Evolutionary conservation across 2,888 invertebrate species (phyloP).

Genomic region (Leptopilina myrica): DNA sequence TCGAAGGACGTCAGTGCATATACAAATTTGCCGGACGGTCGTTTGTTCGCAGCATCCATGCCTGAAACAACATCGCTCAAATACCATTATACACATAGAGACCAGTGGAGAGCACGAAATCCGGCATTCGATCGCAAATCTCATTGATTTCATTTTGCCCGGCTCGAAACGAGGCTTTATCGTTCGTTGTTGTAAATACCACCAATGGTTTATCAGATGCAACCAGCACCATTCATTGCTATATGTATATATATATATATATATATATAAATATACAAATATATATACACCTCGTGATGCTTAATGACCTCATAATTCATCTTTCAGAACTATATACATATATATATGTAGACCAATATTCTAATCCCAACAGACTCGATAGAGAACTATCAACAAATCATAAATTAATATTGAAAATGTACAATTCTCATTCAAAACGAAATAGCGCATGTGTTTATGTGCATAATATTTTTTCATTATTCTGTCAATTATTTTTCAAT

Average conservation of each 20-base stretch:
- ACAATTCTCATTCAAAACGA: not conserved
- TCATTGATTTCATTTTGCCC: slow-evolving; percentile 59
- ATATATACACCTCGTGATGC: not conserved
- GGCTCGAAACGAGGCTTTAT: slow-evolving; percentile 50
- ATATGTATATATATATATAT: slow-evolving; percentile 1
- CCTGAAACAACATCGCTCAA: slow-evolving; percentile 58
- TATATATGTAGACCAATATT: not conserved
- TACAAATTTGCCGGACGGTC: slow-evolving; percentile 48
- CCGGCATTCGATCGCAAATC: slow-evolving; percentile 57
- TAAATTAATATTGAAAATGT: not conserved
- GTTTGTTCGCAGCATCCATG: slow-evolving; percentile 50
- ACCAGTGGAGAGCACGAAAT: slow-evolving; percentile 53
- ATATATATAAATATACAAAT: no score
- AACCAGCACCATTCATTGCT: slow-evolving; percentile 40
- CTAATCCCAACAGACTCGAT: slow-evolving; percentile 16
- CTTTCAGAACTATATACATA: slow-evolving; percentile 7
- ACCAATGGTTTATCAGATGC: slow-evolving; percentile 56
- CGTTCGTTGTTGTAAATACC: slow-evolving; percentile 50
- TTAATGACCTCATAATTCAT: slow-evolving; percentile 39
- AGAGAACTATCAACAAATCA: slow-evolving; percentile 1
- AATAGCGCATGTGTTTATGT: no score
- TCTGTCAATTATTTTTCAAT: no score
- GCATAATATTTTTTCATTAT: no score
- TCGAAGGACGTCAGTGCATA: slow-evolving; percentile 24
- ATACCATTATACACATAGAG: slow-evolving; percentile 58